Percentiles rank a stretch among this genome's conserved stretches.
phyloP scores from a whole-genome alignment of 2,888 invertebrate species.

The Acrobasis suavella region DNA sequence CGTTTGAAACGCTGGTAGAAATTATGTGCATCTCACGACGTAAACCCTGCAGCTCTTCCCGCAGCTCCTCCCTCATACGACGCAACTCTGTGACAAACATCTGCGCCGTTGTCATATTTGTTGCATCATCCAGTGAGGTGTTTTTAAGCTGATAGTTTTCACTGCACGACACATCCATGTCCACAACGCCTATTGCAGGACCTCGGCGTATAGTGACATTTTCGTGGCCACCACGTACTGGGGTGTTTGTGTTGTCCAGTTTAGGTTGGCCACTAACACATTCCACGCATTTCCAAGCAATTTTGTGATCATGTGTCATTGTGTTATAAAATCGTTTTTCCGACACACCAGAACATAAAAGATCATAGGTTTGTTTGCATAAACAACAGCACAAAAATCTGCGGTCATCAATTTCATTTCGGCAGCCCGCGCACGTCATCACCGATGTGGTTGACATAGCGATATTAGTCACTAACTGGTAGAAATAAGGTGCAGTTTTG shows the following conservation, averaged over 20 bases:
- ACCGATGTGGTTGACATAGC: not conserved
- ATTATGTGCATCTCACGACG: slow-evolving; percentile 1
- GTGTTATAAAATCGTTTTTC: not conserved
- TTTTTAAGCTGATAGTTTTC: not conserved
- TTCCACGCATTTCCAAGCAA: slow-evolving; percentile 2
- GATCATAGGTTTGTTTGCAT: not conserved
- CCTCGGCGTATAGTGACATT: slow-evolving; percentile 3
- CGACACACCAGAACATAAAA: not conserved
- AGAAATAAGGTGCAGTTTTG: not conserved
- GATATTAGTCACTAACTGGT: not conserved
- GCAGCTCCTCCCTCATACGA: slow-evolving; percentile 1
- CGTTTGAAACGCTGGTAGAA: not conserved
- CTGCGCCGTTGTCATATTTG: not conserved
- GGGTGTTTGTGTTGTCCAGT: slow-evolving; percentile 4
- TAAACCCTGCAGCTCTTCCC: not conserved
- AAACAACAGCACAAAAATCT: not conserved
- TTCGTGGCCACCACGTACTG: slow-evolving; percentile 3
- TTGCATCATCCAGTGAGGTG: not conserved
- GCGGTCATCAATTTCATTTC: not conserved
- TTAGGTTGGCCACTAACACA: slow-evolving; percentile 3
- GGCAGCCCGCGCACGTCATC: slow-evolving; percentile 1
- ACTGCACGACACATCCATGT: slow-evolving; percentile 9
- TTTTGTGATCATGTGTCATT: slow-evolving; percentile 3
- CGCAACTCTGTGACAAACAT: not conserved
- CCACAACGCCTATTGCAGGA: not conserved